These are phyloP conservation scores for Oasisia sp. DNA, from an alignment of 2,888 invertebrate genomes.

Conservation along the genomic window DNA sequence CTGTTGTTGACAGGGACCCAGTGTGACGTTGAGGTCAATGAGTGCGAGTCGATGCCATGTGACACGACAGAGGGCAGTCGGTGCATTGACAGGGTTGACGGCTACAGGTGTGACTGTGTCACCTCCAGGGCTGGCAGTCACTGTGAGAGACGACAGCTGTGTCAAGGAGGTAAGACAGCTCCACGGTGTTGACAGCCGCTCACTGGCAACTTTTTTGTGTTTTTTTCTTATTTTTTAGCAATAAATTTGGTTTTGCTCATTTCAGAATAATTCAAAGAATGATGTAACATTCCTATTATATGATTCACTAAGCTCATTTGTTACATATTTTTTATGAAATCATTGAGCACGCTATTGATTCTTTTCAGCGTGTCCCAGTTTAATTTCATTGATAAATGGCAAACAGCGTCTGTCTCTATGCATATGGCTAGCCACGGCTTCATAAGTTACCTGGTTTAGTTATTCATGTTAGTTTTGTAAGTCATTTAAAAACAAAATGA, in stretches of 20 bases:
- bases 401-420: too few relatives aligned
- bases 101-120: constrained; percentile 48
- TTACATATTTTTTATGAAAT: too few relatives aligned
- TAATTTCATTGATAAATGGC: too few relatives aligned
- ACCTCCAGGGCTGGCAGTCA: constrained; percentile 43
- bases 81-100: constrained; percentile 55
- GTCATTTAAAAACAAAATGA: too few relatives aligned
- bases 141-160: constrained; percentile 52
- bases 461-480: too few relatives aligned
- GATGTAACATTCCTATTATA: too few relatives aligned
- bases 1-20: constrained; percentile 37
- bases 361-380: too few relatives aligned
- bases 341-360: too few relatives aligned
- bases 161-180: constrained; percentile 41
- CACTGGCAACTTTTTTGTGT: not conserved
- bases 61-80: constrained; percentile 58
- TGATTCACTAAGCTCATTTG: too few relatives aligned
- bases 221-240: not conserved
- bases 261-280: too few relatives aligned
- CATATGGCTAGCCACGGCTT: too few relatives aligned
- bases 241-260: not conserved
- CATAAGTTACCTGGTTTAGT: too few relatives aligned
- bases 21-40: constrained; percentile 44
- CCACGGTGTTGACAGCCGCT: not conserved
- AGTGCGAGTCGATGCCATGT: constrained; percentile 47